Percentiles rank a stretch among this genome's conserved stretches.
phyloP scores from a whole-genome alignment of 2,797 vertebrate species.

The Protonibea diacanthus region DNA sequence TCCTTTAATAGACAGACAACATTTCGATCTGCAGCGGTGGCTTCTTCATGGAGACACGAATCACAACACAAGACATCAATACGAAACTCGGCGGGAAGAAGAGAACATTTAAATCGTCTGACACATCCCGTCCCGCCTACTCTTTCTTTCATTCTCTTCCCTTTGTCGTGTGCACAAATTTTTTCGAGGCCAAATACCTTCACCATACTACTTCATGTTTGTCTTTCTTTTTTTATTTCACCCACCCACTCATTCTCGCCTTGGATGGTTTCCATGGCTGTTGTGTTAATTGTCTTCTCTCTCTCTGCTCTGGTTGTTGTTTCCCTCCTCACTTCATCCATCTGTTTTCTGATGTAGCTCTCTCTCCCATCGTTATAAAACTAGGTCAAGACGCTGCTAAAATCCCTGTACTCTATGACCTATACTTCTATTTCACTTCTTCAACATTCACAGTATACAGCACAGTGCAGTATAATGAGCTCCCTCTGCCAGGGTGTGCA shows the following conservation, averaged over 20 bases:
- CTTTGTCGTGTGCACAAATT: constrained; percentile 37
- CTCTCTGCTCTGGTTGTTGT: constrained; percentile 32
- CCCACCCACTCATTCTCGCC: constrained; percentile 44
- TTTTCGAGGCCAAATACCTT: constrained; percentile 44
- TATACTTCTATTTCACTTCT: constrained; percentile 10
- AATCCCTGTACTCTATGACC: constrained; percentile 11
- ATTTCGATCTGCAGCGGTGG: constrained; percentile 63
- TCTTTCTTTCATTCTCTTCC: constrained; percentile 16
- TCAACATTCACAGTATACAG: constrained; percentile 18
- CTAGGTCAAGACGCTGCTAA: constrained; percentile 56
- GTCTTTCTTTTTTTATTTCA: constrained; percentile 26
- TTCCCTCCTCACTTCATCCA: constrained; percentile 43
- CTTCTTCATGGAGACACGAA: constrained; percentile 57
- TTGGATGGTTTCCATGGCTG: constrained; percentile 53
- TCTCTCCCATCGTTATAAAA: constrained; percentile 44
- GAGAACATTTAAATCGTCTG: constrained; percentile 40
- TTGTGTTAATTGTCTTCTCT: constrained; percentile 60
- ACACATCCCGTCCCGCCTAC: constrained; percentile 36
- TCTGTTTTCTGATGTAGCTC: constrained; percentile 59
- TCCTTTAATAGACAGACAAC: constrained; percentile 69
- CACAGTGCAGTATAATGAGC: constrained; percentile 19
- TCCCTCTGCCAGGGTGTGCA: constrained; percentile 14
- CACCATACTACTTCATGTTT: constrained; percentile 34
- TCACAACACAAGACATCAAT: constrained; percentile 66
- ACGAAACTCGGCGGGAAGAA: constrained; percentile 27